These are phyloP conservation scores for Drosophila sp. DNA, from an alignment of 1,140 invertebrate species.

Conservation along the genomic window DNA sequence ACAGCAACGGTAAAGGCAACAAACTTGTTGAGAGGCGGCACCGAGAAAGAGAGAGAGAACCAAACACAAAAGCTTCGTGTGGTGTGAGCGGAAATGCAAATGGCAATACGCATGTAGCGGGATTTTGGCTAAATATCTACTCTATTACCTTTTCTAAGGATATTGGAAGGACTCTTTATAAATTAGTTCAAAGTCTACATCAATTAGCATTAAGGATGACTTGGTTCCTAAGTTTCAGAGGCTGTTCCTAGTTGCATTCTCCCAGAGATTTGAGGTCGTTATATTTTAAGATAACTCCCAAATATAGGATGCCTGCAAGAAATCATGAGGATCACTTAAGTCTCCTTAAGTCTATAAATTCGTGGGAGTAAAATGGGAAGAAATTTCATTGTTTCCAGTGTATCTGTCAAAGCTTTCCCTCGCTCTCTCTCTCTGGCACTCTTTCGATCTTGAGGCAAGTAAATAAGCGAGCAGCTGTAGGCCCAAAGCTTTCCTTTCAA, in stretches of 20 bases:
- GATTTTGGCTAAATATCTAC: conserved; percentile 7
- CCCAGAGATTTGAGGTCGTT: too few relatives aligned
- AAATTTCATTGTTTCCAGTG: conserved; percentile 36
- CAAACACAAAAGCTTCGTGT: conserved; percentile 22
- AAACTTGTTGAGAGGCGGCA: not conserved
- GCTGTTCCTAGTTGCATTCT: too few relatives aligned
- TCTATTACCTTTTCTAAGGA: not conserved
- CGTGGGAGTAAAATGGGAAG: not conserved
- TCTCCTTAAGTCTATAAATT: too few relatives aligned
- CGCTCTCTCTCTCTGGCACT: conserved; percentile 7
- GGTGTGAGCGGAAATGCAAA: conserved; percentile 5
- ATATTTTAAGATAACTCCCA: too few relatives aligned
- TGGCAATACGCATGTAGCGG: conserved; percentile 14
- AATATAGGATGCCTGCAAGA: too few relatives aligned
- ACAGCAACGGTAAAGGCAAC: not conserved
- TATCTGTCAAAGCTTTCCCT: conserved; percentile 34
- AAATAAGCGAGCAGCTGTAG: conserved; percentile 6
- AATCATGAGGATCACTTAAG: too few relatives aligned
- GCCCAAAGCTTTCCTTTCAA: conserved; percentile 48
- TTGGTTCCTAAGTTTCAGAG: too few relatives aligned
- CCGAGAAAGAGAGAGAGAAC: conserved; percentile 19
- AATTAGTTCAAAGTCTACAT: too few relatives aligned
- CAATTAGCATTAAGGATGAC: too few relatives aligned
- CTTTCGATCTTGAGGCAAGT: conserved; percentile 28
- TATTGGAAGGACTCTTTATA: not conserved